Percentiles rank a stretch among this genome's conserved stretches.
phyloP scores from a whole-genome alignment of 2,888 invertebrate species.

The Entomobrya proxima region DNA sequence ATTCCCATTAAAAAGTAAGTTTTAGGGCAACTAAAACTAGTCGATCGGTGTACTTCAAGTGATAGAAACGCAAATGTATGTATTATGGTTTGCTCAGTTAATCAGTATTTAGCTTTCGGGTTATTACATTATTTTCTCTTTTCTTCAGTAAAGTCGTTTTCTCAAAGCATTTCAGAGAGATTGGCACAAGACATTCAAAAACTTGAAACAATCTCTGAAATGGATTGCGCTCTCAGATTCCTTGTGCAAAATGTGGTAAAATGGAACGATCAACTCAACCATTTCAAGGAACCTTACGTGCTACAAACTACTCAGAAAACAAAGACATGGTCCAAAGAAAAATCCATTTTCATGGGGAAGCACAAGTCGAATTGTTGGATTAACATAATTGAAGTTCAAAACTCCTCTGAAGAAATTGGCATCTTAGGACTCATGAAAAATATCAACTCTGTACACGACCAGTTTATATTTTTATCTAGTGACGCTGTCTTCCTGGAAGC shows the following conservation, averaged over 20 bases:
- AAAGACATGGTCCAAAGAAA: not conserved
- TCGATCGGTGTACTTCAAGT: too few species aligned
- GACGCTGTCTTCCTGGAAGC: not conserved
- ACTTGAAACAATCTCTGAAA: not conserved
- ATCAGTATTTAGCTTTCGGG: too few species aligned
- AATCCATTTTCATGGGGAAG: not conserved
- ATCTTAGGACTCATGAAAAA: too few species aligned
- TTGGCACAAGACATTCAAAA: not conserved
- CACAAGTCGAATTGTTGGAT: not conserved
- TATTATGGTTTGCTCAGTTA: too few species aligned
- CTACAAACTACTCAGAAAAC: not conserved
- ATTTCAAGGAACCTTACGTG: not conserved
- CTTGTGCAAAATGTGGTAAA: not conserved
- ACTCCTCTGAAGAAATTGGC: not conserved
- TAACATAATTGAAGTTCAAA: not conserved
- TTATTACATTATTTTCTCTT: too few species aligned
- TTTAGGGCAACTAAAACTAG: too few species aligned
- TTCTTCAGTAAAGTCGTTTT: not conserved
- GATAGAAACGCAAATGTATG: too few species aligned
- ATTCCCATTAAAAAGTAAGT: too few species aligned
- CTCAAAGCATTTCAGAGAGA: not conserved
- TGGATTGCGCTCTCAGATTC: not conserved
- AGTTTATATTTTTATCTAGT: not conserved
- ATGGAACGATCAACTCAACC: not conserved
- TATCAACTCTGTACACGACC: not conserved